phyloP scores from a whole-genome alignment of 2,797 vertebrate genomes.

The Mus minutoides region DNA sequence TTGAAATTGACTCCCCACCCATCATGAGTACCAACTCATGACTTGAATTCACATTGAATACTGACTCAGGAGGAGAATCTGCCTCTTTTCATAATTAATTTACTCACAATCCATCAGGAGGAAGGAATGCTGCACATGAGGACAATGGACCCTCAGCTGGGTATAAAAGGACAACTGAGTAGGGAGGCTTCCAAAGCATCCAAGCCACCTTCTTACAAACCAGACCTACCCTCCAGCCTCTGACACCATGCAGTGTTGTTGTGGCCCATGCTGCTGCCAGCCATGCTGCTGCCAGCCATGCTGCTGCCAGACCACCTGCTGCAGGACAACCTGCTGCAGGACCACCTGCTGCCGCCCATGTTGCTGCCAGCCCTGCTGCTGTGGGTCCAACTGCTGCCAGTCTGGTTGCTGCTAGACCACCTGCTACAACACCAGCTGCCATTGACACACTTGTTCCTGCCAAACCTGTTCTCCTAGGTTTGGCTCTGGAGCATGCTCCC shows the following conservation, averaged over 20 bases:
- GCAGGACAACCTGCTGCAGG: not conserved
- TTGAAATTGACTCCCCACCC: too few species aligned
- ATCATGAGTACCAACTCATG: too few species aligned
- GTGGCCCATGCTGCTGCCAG: not conserved
- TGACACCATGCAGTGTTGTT: not conserved
- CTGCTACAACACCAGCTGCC: fast-evolving
- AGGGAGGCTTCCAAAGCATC: not conserved
- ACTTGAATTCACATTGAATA: too few species aligned
- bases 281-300: not conserved
- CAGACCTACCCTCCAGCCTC: not conserved
- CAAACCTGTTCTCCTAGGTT: fast-evolving
- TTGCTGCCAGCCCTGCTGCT: not conserved
- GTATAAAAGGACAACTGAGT: not conserved
- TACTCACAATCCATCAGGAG: too few species aligned
- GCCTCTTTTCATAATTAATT: too few species aligned
- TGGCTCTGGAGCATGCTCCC: fast-evolving
- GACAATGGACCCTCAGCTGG: not conserved
- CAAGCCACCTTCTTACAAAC: not conserved
- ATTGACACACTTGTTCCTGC: not conserved
- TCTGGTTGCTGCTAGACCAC: not conserved
- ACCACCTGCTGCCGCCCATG: not conserved
- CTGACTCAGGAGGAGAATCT: too few species aligned
- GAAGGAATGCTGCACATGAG: not conserved
- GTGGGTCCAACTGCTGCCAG: not conserved
- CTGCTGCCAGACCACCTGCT: too few species aligned